Evolutionary conservation across 2,888 invertebrate species (phyloP).

Genomic region (Lathronympha strigana): DNA sequence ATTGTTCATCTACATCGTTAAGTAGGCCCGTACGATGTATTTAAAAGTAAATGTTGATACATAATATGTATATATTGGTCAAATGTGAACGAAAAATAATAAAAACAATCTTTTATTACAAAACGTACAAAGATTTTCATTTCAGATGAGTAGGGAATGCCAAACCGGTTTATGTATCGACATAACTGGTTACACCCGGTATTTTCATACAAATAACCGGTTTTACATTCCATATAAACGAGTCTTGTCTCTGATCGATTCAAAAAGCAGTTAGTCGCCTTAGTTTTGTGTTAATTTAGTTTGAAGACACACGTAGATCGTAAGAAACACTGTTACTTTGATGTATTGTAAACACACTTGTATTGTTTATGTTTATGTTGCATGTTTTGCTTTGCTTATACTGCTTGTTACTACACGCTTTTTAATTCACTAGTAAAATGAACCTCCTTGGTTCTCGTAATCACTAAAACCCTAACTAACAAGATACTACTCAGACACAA

Average conservation of each 20-base stretch:
- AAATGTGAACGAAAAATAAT: conserved; percentile 78
- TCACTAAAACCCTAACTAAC: conserved; percentile 12
- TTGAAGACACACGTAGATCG: conserved; percentile 40
- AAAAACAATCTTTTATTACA: conserved; percentile 81
- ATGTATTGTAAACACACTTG: conserved; percentile 44
- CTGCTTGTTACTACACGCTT: conserved; percentile 50
- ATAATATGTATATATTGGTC: conserved; percentile 83
- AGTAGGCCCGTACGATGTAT: conserved; percentile 69
- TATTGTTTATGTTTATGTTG: conserved; percentile 57
- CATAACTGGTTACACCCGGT: no score
- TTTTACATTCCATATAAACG: no score
- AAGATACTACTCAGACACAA: conserved; percentile 9
- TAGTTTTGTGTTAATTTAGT: conserved; percentile 32
- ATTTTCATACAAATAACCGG: no score
- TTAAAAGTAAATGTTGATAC: conserved; percentile 79
- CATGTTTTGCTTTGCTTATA: conserved; percentile 65
- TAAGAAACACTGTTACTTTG: conserved; percentile 39
- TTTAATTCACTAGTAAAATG: conserved; percentile 42
- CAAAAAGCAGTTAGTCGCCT: conserved; percentile 64
- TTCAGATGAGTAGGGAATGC: no score
- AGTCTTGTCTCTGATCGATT: conserved; percentile 79
- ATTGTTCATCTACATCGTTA: conserved; percentile 62
- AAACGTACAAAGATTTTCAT: conserved; percentile 74
- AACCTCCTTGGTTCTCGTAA: neutral
- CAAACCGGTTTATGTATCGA: no score